Evolutionary conservation across 1,140 invertebrate genomes (phyloP).

Genomic region (Ganaspis sp.): DNA sequence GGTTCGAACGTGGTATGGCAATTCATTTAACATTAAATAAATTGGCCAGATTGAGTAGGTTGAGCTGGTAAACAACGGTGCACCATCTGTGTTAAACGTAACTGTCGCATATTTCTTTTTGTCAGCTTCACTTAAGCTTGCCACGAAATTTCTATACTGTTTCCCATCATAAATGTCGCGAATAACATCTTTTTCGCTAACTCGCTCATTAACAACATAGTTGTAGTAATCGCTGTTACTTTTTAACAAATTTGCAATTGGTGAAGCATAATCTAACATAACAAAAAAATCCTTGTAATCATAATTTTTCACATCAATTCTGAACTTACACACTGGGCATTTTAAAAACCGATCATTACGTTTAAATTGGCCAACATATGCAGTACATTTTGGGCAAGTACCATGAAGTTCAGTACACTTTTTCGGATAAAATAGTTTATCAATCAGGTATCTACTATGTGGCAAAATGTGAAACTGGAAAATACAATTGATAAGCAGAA

Average conservation of each 20-base stretch:
- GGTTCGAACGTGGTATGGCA: slow-evolving; percentile 35
- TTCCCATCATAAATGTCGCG: slow-evolving; percentile 38
- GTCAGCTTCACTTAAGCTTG: slow-evolving; percentile 1
- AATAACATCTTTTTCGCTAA: not conserved
- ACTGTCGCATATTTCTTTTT: slow-evolving; percentile 31
- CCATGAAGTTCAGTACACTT: not conserved
- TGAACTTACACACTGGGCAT: slow-evolving; percentile 31
- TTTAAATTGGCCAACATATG: slow-evolving; percentile 33
- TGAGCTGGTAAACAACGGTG: no score
- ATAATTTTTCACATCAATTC: no score
- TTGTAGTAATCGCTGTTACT: slow-evolving; percentile 26
- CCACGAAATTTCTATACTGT: slow-evolving; percentile 29
- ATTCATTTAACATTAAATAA: slow-evolving; percentile 45
- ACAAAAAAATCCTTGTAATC: slow-evolving; percentile 33
- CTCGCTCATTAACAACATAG: slow-evolving; percentile 30
- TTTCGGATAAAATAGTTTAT: slow-evolving; percentile 28
- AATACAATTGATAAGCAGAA: slow-evolving; percentile 1
- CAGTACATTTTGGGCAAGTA: not conserved
- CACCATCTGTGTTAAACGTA: not conserved
- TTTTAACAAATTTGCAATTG: slow-evolving; percentile 36
- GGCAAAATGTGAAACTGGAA: not conserved
- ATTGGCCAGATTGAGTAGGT: slow-evolving; percentile 45
- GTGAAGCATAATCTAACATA: slow-evolving; percentile 19
- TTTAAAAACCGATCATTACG: not conserved
- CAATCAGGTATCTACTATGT: not conserved